These are phyloP conservation scores for Toxonevra muliebris DNA, from an alignment of 2,888 invertebrate species.

Conservation along the genomic window DNA sequence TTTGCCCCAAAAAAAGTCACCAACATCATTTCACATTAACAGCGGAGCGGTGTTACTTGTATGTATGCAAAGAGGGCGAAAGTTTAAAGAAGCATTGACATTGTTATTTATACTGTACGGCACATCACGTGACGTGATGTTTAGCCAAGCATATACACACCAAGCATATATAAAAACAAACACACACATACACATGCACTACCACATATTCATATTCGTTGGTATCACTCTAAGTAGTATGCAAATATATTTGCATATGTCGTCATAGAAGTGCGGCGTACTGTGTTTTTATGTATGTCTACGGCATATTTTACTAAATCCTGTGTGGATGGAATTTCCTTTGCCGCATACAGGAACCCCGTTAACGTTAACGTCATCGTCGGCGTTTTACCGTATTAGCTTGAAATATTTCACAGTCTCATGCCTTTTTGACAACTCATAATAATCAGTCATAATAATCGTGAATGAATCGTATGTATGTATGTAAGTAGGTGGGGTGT, in stretches of 20 bases:
- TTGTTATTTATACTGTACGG: no score
- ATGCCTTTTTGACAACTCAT: conserved; percentile 24
- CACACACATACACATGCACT: not conserved
- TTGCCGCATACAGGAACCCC: no score
- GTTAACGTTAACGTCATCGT: no score
- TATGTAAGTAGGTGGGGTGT: conserved; percentile 9
- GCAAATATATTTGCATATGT: not conserved
- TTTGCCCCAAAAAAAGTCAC: no score
- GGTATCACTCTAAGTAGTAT: not conserved
- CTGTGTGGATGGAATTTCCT: no score
- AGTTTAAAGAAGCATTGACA: no score
- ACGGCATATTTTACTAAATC: no score
- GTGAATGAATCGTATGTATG: conserved; percentile 13
- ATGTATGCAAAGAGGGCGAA: conserved; percentile 19
- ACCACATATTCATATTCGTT: no score
- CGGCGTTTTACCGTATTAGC: no score
- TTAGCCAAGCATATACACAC: conserved; percentile 4
- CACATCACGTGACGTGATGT: conserved; percentile 19
- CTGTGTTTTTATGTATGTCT: no score
- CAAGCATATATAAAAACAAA: not conserved
- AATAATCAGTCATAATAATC: conserved; percentile 27
- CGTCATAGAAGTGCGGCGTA: not conserved
- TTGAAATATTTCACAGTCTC: no score
- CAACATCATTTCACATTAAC: conserved; percentile 1
- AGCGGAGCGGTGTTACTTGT: conserved; percentile 9